Evolutionary conservation across 2,113 vertebrate species (phyloP), one percentile per base, ranked within the genome.

Genomic region (Odontophorus gujanensis): DNA sequence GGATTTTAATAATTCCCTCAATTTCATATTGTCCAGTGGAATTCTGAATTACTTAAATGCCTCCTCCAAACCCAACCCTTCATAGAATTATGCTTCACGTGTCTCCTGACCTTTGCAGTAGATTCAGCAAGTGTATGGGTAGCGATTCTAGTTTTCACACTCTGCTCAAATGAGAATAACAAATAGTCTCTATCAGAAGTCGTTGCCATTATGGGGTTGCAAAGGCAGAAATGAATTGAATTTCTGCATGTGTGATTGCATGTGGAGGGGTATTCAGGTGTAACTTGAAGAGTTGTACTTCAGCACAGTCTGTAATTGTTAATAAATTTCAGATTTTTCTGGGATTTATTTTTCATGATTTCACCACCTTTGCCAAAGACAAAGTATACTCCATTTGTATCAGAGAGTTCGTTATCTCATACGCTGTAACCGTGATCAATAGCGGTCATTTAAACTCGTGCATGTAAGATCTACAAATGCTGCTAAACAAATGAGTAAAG

Each of bases 401-500:
- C 47, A 51, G 18, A 47, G 32, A 1, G 1, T 59, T 91, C 71
- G 9, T 48, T 36, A 5, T 48, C 13, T 72, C 81, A 0, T 1
- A 2, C 28, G 16, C 20, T 78, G 15, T 47, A 84, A 7, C 43
- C 65, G 9, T 88, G 62, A 81, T 75, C 36, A 62, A 1, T 36
- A 65, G 48, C 5, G 48, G 53, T 13, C 0, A 42, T 73, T 85
- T 87, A 48, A 73, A 78, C 22, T 79, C 72, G 26, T 30, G 45
- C 1, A 1, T 13, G 20, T 24, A 48, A 80, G 36, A 40, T 57
- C 40, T 81, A 19, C 8, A 86, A 89, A 84, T 79, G 48, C 68
- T 51, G 55, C 57, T 87, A 62, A 87, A 90, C 78, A 57, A 92
- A 68, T 20, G 66, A 86, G 62, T 58, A 53, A 81, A 62, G 22